A percentile compares a stretch with the other conserved stretches of the same genome.
These are phyloP conservation scores for Microcebus griseorufus DNA, from an alignment of 2,113 vertebrate species.

Conservation along the genomic window DNA sequence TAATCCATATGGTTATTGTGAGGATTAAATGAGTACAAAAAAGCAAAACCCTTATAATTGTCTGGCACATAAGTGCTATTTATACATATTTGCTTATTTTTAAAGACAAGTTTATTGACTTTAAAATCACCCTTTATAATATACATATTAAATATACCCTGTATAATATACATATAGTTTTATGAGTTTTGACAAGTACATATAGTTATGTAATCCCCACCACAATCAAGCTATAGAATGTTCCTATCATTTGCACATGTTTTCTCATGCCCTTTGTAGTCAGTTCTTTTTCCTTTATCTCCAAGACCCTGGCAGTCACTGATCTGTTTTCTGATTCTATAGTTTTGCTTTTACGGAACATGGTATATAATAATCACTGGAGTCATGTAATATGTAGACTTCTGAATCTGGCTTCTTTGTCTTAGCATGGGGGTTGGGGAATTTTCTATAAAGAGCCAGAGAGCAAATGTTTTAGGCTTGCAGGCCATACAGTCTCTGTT, in stretches of 20 bases:
- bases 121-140: conserved; percentile 9
- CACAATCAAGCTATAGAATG: neutral
- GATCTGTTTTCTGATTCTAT: neutral
- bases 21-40: neutral
- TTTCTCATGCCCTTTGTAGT: neutral
- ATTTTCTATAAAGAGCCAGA: neutral
- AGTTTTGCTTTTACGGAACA: neutral
- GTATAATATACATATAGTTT: neutral
- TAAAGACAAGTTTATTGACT: conserved; percentile 1
- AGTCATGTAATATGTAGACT: neutral
- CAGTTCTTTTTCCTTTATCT: neutral
- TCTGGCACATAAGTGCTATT: neutral
- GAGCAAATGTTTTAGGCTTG: neutral
- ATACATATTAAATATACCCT: no score
- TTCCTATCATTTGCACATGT: neutral
- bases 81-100: neutral
- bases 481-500: neutral
- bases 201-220: neutral
- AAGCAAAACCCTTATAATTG: neutral
- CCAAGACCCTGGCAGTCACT: neutral
- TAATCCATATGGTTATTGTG: neutral
- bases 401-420: neutral
- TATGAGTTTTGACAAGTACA: neutral
- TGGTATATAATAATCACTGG: neutral
- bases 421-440: neutral